Evolutionary conservation across 2,113 vertebrate genomes (phyloP).

Genomic region (Ascaphus truei): DNA sequence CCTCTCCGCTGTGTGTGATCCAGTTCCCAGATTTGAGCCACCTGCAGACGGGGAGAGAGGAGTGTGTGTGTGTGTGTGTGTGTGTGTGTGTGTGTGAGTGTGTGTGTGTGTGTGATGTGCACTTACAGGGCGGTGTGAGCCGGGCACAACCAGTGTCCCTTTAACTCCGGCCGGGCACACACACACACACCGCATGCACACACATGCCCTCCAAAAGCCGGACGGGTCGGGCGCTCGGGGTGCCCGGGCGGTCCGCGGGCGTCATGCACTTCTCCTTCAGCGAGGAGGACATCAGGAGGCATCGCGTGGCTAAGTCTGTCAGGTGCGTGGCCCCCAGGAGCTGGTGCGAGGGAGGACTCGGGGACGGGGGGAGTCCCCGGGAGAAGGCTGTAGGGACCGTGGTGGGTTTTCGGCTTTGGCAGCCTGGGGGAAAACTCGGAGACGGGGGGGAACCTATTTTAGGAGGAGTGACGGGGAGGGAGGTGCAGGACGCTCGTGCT

Average conservation of each 20-base stretch:
- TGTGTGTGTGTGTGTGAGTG: not conserved
- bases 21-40: not conserved
- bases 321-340: slow-evolving; percentile 56
- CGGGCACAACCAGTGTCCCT: not conserved
- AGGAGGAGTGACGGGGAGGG: too few species aligned
- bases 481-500: too few species aligned
- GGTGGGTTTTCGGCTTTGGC: too few species aligned
- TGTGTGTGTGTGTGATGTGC: slow-evolving; percentile 28
- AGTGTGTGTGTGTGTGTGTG: not conserved
- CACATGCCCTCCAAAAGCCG: slow-evolving; percentile 43
- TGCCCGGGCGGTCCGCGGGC: slow-evolving; percentile 3
- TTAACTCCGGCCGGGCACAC: too few species aligned
- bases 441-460: not conserved
- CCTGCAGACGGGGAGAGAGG: not conserved
- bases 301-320: slow-evolving; percentile 45
- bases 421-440: not conserved
- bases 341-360: not conserved
- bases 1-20: not conserved
- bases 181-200: not conserved
- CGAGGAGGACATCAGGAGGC: slow-evolving; percentile 54
- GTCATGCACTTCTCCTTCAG: slow-evolving; percentile 57
- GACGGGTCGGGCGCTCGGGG: slow-evolving; percentile 14
- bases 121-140: slow-evolving; percentile 15
- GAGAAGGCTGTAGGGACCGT: too few species aligned
- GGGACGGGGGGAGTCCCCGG: not conserved